Percentiles rank a stretch among this genome's conserved stretches.
phyloP scores from a whole-genome alignment of 1,140 invertebrate genomes.

The Diabrotica virgifera region DNA sequence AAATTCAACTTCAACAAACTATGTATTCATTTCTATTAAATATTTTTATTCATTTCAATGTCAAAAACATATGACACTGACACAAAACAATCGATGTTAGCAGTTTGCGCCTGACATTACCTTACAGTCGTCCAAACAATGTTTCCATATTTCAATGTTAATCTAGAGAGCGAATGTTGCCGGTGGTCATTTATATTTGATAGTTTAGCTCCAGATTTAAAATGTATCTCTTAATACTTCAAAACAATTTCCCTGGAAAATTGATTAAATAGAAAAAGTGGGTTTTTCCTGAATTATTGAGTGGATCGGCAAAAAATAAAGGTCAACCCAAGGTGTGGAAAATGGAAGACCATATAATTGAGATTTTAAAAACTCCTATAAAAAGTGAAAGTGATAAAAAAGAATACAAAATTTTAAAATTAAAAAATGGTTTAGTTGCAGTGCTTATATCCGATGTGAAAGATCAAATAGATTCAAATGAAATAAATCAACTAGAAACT shows the following conservation, averaged over 20 bases:
- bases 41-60: no score
- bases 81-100: no score
- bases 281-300: constrained; percentile 29
- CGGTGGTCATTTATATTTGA: no score
- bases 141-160: no score
- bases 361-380: constrained; percentile 48
- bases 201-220: no score
- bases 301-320: constrained; percentile 47
- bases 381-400: no score
- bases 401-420: constrained; percentile 56
- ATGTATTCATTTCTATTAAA: no score
- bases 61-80: no score
- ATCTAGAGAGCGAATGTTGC: no score
- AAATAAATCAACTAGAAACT: constrained; percentile 43
- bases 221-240: not conserved
- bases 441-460: constrained; percentile 62
- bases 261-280: not conserved
- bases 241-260: not conserved
- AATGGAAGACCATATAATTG: constrained; percentile 28
- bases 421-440: constrained; percentile 66
- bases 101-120: no score
- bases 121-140: no score
- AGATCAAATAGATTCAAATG: constrained; percentile 18
- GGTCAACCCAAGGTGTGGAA: constrained; percentile 58
- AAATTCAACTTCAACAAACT: no score